These are phyloP conservation scores for Nebria ingens DNA, from an alignment of 1,140 invertebrate genomes.

Conservation along the genomic window DNA sequence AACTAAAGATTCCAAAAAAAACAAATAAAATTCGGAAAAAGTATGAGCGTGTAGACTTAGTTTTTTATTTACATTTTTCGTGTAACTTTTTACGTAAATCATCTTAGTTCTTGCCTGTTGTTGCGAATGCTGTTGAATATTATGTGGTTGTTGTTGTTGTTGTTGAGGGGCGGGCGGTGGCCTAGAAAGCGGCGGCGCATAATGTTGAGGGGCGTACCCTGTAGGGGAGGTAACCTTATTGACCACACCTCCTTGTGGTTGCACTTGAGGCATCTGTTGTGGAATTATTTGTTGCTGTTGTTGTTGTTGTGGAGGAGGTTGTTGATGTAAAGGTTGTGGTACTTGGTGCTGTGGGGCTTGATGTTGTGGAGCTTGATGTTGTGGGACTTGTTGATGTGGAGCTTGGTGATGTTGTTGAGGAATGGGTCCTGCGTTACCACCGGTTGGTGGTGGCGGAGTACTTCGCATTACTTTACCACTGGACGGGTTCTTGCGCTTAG, in stretches of 20 bases:
- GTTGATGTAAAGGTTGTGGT: neutral
- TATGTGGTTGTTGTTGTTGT: constrained; percentile 17
- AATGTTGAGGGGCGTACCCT: constrained; percentile 15
- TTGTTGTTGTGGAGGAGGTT: neutral
- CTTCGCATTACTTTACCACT: constrained; percentile 44
- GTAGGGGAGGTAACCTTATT: constrained; percentile 12
- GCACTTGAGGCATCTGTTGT: constrained; percentile 6
- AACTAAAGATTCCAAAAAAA: too few species aligned
- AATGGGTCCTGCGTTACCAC: constrained; percentile 10
- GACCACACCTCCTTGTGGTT: constrained; percentile 7
- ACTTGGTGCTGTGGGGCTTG: neutral
- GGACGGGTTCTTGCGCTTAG: constrained; percentile 53
- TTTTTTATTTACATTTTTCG: too few species aligned
- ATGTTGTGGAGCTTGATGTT: neutral
- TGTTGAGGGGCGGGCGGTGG: constrained; percentile 16
- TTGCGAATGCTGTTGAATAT: too few species aligned
- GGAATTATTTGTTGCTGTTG: neutral
- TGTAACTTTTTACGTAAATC: too few species aligned
- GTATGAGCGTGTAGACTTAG: too few species aligned
- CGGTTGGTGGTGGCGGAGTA: constrained; percentile 37
- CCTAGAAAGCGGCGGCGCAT: constrained; percentile 14
- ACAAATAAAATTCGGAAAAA: too few species aligned
- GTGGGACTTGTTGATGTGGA: neutral
- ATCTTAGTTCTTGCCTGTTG: too few species aligned
- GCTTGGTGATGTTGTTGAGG: neutral